These are phyloP conservation scores for Cyclophora albipunctata DNA, from an alignment of 2,888 invertebrate species.

Conservation along the genomic window DNA sequence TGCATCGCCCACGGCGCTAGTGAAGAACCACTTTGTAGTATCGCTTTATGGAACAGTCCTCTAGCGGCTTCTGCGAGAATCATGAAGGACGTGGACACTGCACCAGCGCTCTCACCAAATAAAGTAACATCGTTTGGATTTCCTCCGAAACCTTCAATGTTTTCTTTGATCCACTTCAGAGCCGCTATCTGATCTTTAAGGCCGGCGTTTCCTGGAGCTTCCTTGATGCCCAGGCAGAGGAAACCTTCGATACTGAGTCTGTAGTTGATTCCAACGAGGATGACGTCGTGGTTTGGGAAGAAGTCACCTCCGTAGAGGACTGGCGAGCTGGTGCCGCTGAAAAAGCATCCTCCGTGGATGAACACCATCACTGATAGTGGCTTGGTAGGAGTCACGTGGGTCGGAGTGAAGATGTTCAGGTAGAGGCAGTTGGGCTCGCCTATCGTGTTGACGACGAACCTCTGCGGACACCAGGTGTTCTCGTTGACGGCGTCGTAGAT, in stretches of 20 bases:
- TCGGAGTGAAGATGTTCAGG: conserved; percentile 54
- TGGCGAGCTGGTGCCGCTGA: conserved; percentile 74
- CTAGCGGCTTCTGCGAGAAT: conserved; percentile 50
- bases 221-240: conserved; percentile 76
- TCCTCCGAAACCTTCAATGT: conserved; percentile 58
- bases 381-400: conserved; percentile 11
- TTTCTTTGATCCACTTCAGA: conserved; percentile 54
- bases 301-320: conserved; percentile 77
- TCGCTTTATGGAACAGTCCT: conserved; percentile 58
- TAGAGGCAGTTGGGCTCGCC: conserved; percentile 58
- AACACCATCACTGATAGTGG: conserved; percentile 77
- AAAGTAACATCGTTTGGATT: conserved; percentile 56
- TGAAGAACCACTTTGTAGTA: conserved; percentile 59
- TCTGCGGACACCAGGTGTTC: conserved; percentile 58
- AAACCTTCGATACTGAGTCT: conserved; percentile 77
- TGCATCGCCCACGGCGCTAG: conserved; percentile 58
- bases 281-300: conserved; percentile 72
- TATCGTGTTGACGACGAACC: conserved; percentile 34
- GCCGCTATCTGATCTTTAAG: conserved; percentile 71
- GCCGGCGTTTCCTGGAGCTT: conserved; percentile 80
- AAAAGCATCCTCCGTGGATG: conserved; percentile 79
- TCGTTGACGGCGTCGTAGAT: conserved; percentile 56
- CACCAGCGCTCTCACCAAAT: conserved; percentile 67
- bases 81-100: conserved; percentile 54
- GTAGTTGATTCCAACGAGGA: conserved; percentile 77